These are phyloP conservation scores for Camponotus fellah DNA, from an alignment of 2,888 invertebrate genomes.

Conservation along the genomic window DNA sequence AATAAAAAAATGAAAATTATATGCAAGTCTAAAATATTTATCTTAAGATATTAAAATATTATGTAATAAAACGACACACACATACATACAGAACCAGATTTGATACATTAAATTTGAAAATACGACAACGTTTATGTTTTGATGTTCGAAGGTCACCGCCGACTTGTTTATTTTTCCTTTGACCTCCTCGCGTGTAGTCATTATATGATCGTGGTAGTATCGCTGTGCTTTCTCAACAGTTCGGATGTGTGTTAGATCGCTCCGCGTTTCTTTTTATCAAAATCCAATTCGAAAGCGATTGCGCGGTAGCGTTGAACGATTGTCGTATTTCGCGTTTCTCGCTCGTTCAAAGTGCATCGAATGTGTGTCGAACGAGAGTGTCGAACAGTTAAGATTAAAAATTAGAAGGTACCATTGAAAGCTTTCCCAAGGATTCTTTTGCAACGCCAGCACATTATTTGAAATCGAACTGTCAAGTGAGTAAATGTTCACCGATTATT, in stretches of 20 bases:
- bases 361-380: conserved; percentile 2
- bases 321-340: not conserved
- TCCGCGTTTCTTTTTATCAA: not conserved
- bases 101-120: not conserved
- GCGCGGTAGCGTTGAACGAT: not conserved
- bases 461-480: not conserved
- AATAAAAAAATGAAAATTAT: too few relatives aligned
- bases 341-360: not conserved
- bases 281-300: not conserved
- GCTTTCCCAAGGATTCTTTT: not conserved
- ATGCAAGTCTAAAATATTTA: too few relatives aligned
- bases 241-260: not conserved
- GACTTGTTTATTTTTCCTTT: not conserved
- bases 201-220: not conserved
- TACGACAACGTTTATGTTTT: not conserved
- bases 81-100: not conserved
- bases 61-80: too few relatives aligned
- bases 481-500: not conserved
- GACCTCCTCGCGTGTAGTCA: not conserved
- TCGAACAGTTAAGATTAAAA: not conserved
- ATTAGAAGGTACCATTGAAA: not conserved
- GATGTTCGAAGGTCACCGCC: not conserved
- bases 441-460: not conserved
- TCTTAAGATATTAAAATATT: too few relatives aligned
- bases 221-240: not conserved